Percentiles rank a stretch among this genome's conserved stretches.
Conservation (phyloP, 2,797 vertebrate species). For the Pangasius sanitwongsei region DNA sequence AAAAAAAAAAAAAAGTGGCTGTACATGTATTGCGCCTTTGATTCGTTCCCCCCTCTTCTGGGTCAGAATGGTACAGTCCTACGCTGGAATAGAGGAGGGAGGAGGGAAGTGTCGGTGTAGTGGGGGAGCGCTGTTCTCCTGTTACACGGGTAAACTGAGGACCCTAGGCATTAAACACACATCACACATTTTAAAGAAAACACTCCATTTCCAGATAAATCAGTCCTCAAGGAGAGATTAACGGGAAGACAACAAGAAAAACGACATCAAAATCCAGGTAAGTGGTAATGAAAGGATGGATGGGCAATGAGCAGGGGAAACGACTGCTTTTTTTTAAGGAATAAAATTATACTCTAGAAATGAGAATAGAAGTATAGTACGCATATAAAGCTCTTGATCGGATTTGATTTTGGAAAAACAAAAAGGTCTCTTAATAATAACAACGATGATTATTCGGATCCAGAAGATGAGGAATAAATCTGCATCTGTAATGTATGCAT, state of each 20-base stretch:
- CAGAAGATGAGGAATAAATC: background rate
- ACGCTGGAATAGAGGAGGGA: slow-evolving; percentile 48
- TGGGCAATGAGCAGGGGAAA: background rate
- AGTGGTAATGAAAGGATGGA: background rate
- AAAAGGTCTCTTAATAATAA: background rate
- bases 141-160: slow-evolving; percentile 51
- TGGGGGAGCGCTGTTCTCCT: slow-evolving; percentile 51
- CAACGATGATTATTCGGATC: background rate
- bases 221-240: background rate
- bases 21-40: background rate
- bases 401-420: background rate
- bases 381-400: background rate
- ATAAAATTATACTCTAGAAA: background rate
- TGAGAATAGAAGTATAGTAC: background rate
- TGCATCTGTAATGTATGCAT: background rate
- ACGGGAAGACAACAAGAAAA: background rate
- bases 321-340: background rate
- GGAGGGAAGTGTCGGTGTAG: slow-evolving; percentile 63
- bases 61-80: slow-evolving; percentile 58
- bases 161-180: slow-evolving; percentile 36
- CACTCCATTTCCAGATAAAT: background rate
- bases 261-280: background rate
- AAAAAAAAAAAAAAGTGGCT: background rate
- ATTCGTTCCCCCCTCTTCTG: slow-evolving; percentile 26
- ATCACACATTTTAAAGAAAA: slow-evolving; percentile 20